phyloP scores from a whole-genome alignment of 1,140 invertebrate genomes.

The Cataglyphis hispanica region DNA sequence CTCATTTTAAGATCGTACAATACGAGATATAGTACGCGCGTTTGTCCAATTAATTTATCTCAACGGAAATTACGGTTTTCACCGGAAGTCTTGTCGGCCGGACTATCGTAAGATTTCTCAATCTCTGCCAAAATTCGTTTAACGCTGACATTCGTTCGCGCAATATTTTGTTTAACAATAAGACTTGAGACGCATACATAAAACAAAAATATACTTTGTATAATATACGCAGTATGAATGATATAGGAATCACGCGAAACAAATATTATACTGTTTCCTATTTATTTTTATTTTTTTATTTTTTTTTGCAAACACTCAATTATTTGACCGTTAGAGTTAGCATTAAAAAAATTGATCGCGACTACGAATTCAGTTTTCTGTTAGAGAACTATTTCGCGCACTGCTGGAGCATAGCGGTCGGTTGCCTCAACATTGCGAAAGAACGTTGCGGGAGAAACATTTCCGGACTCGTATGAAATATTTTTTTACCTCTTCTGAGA shows the following conservation, averaged over 20 bases:
- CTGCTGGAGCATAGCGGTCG: neutral
- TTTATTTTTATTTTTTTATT: neutral
- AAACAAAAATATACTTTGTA: neutral
- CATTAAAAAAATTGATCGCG: constrained; percentile 4
- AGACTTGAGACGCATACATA: neutral
- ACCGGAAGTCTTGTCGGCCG: constrained; percentile 71
- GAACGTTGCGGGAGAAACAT: neutral
- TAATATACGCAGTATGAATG: neutral
- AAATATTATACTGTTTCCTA: neutral
- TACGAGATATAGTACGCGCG: constrained; percentile 29
- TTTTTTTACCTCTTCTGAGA: constrained; percentile 17
- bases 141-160: neutral
- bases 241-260: neutral
- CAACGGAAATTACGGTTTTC: constrained; percentile 72
- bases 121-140: constrained; percentile 14
- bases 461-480: constrained; percentile 6
- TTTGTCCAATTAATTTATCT: constrained; percentile 70
- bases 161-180: constrained; percentile 6
- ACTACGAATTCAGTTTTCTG: neutral
- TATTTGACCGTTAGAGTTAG: neutral
- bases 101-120: constrained; percentile 34
- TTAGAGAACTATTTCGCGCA: constrained; percentile 7
- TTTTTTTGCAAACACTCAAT: neutral
- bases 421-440: constrained; percentile 34
- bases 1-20: constrained; percentile 31